Evolutionary conservation across 2,888 invertebrate species (phyloP).

Genomic region (Siphlonurus alternatus): DNA sequence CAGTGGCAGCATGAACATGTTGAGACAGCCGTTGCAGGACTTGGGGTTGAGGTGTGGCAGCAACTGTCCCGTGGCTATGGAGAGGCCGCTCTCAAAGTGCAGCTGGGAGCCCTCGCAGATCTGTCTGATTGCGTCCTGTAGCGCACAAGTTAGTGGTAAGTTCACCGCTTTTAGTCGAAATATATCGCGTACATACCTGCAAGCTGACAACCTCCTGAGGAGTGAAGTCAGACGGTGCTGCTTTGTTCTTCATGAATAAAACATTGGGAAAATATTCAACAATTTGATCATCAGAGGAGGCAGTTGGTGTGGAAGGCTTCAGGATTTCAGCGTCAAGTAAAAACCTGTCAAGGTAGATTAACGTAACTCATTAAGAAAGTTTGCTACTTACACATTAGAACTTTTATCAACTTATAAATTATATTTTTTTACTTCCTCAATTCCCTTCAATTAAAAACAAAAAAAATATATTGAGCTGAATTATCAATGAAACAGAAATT

Average conservation of each 20-base stretch:
- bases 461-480: too few relatives aligned
- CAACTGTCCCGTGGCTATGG: neutral
- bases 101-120: neutral
- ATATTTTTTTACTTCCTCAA: too few relatives aligned
- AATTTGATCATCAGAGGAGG: conserved; percentile 41
- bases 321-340: conserved; percentile 74
- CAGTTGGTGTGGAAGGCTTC: conserved; percentile 54
- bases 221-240: conserved; percentile 51
- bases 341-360: conserved; percentile 35
- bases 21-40: neutral
- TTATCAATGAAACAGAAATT: too few relatives aligned
- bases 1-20: neutral
- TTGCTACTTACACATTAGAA: too few relatives aligned
- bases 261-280: conserved; percentile 69
- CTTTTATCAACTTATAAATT: too few relatives aligned
- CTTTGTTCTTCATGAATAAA: conserved; percentile 66
- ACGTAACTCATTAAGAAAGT: neutral
- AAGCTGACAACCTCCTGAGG: neutral
- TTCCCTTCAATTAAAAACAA: too few relatives aligned
- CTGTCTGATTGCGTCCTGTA: too few relatives aligned
- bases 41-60: neutral
- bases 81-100: neutral
- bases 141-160: too few relatives aligned
- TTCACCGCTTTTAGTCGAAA: too few relatives aligned
- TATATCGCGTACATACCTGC: neutral